Evolutionary conservation across 2,113 vertebrate genomes (phyloP), one percentile per base, ranked within the genome.

Genomic region (Phyllostomus hastatus): DNA sequence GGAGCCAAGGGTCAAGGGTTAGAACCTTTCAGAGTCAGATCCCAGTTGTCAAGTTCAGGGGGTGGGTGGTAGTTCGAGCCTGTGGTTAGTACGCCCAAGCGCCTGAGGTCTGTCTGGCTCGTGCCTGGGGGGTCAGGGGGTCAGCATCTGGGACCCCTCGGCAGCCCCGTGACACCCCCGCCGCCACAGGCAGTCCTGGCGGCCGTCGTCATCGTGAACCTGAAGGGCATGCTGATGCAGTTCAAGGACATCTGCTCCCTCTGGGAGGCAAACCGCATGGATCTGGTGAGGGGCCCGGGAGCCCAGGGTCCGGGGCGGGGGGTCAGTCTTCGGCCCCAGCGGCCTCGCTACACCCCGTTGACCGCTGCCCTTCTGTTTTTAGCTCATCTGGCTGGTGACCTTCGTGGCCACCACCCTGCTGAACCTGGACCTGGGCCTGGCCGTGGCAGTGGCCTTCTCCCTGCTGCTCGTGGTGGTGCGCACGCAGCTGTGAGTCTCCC

Each of bases 151-250:
- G 52, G 59, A n/a, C 24, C 16, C 73, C 3, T 41, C 2, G 1
- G 19, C 12, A 2, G 52, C 41, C 33, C 35, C 54, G 8, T 81
- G 35, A 85, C 61, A 4, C 7, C n/a, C 50, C 57, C 38, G 16
- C 96, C 38, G 1, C 22, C 6, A 1, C 98, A 99, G 99, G 99
- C 99, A 0, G 99, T 99, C 88, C 96, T 99, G 97, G 97, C 99
- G 22, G 98, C 99, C 59, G 99, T 99, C 85, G 98, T 99, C 79
- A 99, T 98, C 0, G 96, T 99, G 80, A 99, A 99, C 97, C 98
- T 99, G 85, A 99, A 99, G 8, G 99, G 99, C n/a, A 99, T 99
- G 99, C 97, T 99, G 98, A 99, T 98, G 97, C 99, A 99, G 96
- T 99, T 99, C 90, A 4, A 35, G 2, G 99, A 99, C 88, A 88